Evolutionary conservation across 2,113 vertebrate genomes (phyloP).

Genomic region (Myodes glareolus): DNA sequence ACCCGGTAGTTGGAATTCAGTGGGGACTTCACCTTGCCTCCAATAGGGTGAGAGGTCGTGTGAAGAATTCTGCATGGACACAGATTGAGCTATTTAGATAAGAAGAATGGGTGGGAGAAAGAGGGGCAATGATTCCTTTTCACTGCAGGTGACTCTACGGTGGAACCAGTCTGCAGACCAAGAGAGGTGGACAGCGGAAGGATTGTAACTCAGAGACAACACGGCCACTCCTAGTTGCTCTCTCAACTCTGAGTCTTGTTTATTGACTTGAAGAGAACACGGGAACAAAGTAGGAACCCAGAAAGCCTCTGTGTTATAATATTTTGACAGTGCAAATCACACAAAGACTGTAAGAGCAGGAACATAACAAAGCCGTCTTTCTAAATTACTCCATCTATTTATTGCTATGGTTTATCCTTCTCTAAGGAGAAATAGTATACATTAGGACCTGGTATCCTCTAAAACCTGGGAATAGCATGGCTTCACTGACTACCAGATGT

Average conservation of each 20-base stretch:
- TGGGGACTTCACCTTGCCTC: neutral
- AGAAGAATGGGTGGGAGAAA: neutral
- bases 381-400: neutral
- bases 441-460: neutral
- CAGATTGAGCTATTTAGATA: neutral
- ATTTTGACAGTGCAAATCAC: neutral
- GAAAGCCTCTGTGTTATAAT: neutral
- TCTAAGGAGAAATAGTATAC: neutral
- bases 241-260: neutral
- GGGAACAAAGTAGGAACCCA: neutral
- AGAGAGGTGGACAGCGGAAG: neutral
- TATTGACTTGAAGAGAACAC: neutral
- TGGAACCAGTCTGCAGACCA: neutral
- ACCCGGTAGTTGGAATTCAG: neutral
- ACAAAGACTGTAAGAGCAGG: neutral
- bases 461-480: neutral
- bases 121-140: neutral
- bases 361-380: neutral
- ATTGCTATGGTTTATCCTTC: neutral
- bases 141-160: neutral
- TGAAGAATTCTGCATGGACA: neutral
- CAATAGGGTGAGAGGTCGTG: neutral
- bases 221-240: neutral
- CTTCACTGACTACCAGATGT: neutral
- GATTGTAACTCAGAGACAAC: neutral